Base-by-base conservation (phyloP, 2,113 vertebrate species). In the Neogale vison region DNA sequence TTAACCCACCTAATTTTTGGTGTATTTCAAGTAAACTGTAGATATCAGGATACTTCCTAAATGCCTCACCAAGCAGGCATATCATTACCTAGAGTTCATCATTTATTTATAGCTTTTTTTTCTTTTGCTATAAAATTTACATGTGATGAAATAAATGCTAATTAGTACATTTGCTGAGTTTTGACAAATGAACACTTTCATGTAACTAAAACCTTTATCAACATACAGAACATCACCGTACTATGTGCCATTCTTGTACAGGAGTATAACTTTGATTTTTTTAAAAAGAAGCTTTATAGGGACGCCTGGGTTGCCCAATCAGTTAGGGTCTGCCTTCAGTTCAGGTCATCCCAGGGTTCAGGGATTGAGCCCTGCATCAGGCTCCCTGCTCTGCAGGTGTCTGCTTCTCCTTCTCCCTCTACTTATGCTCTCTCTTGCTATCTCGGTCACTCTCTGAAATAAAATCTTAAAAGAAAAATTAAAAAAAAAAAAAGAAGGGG, bases 111-210 rank as follows among this genome's bases (percentile, higher is more conserved):
- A 52, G 6, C 14, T 31, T 59, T 83, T 80, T 72, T 92, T 72
- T 74, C 77, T 92, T 92, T 79, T 88, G 4, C 63, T 77, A 10
- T 74, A 65, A 87, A 82, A 76, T 74, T 93, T 93, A 90, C 7
- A 84, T 36, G 69, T 12, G 39, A 86, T 86, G 24, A 86, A 90
- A 93, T 61, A 86, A 90, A 93, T 61, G 26, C 15, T 69, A 90
- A 65, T 74, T 36, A 23, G 6, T 57, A 59, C 20, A 47, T 74
- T 36, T 90, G 39, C 31, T 76, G 57, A 90, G 50, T 90, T 86
- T 57, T 82, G 65, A 93, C 88, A 97, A 86, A 31, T 55, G 31
- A 61, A 74, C 21, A 72, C 36, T 57, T 52, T 61, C 24, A 71
- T 47, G 26, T 39, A 50, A 92, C 69, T 71, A 31, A 84, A 90